These are phyloP conservation scores for Aspidoscelis tigris DNA, from an alignment of 2,113 vertebrate species.

Conservation along the genomic window DNA sequence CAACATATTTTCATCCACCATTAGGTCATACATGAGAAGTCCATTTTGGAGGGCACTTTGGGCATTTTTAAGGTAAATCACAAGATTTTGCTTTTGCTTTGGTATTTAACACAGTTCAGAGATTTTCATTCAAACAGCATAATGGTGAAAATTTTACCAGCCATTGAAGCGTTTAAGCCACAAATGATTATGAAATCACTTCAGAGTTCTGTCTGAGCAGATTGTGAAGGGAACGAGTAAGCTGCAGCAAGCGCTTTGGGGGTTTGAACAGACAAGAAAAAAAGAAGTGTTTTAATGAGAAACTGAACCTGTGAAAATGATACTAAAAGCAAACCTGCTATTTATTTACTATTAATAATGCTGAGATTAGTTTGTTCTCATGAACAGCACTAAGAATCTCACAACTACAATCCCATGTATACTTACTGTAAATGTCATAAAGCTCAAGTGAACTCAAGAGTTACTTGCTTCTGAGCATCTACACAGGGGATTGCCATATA, in stretches of 20 bases:
- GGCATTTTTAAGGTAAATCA: not conserved
- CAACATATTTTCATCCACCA: not conserved
- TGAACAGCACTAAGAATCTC: not conserved
- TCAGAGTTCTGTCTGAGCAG: not conserved
- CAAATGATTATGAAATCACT: not conserved
- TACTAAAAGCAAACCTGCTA: not conserved
- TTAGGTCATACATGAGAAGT: not conserved
- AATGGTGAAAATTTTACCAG: not conserved
- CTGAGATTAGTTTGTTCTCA: not conserved
- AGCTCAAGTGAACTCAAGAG: not conserved
- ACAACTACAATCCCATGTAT: not conserved
- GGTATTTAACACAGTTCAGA: not conserved
- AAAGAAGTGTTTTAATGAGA: not conserved
- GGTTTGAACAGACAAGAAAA: slow-evolving; percentile 21
- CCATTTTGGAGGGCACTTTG: not conserved
- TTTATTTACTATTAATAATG: not conserved
- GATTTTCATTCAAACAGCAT: not conserved
- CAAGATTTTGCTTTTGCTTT: not conserved
- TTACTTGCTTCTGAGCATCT: not conserved
- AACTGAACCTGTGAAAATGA: slow-evolving; percentile 7
- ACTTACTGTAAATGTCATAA: not conserved
- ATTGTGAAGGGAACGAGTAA: too few species aligned
- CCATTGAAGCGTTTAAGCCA: not conserved
- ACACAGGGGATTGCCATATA: not conserved
- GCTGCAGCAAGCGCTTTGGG: not conserved